Conservation (phyloP, 64 coral and sea anemone species). For the Trachythela sp. region DNA sequence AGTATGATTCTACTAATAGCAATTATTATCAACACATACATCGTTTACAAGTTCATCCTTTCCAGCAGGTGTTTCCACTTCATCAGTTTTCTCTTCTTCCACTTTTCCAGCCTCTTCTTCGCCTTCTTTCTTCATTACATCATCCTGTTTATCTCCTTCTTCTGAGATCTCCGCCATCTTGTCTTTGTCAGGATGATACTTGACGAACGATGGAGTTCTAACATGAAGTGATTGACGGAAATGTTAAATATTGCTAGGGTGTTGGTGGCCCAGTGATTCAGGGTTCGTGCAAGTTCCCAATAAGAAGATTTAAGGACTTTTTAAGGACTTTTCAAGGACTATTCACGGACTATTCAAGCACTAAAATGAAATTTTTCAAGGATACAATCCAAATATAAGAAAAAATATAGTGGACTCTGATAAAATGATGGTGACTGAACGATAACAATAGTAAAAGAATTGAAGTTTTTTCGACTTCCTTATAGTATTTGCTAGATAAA, state of each 20-base stretch:
- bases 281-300: background rate
- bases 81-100: background rate
- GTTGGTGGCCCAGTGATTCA: background rate
- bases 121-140: background rate
- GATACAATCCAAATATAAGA: too few relatives aligned
- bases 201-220: slow-evolving; percentile 87
- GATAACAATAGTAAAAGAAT: too few relatives aligned
- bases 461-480: too few relatives aligned
- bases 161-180: slow-evolving; percentile 87
- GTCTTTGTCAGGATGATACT: slow-evolving; percentile 66
- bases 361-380: too few relatives aligned
- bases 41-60: background rate
- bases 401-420: too few relatives aligned
- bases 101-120: background rate
- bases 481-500: too few relatives aligned
- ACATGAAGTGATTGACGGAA: background rate
- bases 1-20: too few relatives aligned
- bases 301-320: too few relatives aligned
- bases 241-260: background rate
- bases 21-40: background rate
- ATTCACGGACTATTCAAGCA: too few relatives aligned
- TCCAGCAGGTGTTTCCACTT: background rate
- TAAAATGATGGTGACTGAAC: too few relatives aligned
- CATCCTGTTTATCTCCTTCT: slow-evolving; percentile 68
- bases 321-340: too few relatives aligned